These are phyloP conservation scores for Pantherophis vulpinus DNA, from an alignment of 2,797 vertebrate species.

Conservation along the genomic window DNA sequence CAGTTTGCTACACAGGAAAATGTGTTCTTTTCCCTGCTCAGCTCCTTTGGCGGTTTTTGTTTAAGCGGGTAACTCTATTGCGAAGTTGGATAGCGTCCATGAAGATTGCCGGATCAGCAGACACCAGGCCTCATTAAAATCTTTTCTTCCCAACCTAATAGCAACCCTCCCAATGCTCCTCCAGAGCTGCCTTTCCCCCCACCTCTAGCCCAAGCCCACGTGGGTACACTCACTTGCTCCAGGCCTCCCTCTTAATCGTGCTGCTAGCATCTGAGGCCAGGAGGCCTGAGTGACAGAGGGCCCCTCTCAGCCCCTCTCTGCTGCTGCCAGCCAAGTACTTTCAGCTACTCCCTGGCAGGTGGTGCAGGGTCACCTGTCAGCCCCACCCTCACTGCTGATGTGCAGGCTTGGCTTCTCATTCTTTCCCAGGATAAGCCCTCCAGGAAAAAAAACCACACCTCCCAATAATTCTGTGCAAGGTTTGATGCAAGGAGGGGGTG, in stretches of 20 bases:
- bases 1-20: not conserved
- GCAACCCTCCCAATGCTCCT: constrained; percentile 7
- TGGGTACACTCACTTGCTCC: not conserved
- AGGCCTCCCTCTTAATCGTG: constrained; percentile 18
- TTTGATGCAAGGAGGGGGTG: not conserved
- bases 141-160: constrained; percentile 27
- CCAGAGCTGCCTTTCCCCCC: not conserved
- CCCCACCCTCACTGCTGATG: not conserved
- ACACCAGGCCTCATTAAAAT: constrained; percentile 38
- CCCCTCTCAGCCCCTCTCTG: not conserved
- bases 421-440: not conserved
- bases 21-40: not conserved
- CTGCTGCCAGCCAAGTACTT: constrained; percentile 5
- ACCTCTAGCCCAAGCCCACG: not conserved
- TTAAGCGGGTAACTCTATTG: constrained; percentile 38
- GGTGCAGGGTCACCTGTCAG: not conserved
- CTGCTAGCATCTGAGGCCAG: constrained; percentile 19
- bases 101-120: constrained; percentile 35
- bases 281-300: not conserved
- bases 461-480: not conserved
- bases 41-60: not conserved
- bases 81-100: constrained; percentile 23
- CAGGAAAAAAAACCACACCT: fast-evolving
- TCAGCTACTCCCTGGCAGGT: not conserved
- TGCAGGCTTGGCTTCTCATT: not conserved